These are phyloP conservation scores for Leucoraja ocellata DNA, from an alignment of 2,797 vertebrate species.

Conservation along the genomic window DNA sequence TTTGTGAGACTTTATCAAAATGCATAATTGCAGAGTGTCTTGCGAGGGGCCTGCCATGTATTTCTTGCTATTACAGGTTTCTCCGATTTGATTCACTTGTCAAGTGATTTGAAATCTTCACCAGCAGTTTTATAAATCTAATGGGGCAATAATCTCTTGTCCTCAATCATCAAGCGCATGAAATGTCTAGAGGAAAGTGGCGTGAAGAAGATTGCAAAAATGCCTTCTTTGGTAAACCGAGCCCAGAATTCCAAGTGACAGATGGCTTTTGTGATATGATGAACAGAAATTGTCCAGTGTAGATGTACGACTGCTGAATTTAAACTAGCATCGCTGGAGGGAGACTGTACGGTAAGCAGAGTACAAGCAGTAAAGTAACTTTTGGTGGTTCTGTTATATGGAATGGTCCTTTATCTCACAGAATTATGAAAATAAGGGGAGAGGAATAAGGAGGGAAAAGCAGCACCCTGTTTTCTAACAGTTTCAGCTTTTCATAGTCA, in stretches of 20 bases:
- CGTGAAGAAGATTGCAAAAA: constrained; percentile 25
- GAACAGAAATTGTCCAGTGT: neutral
- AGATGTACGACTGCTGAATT: constrained; percentile 6
- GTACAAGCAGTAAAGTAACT: neutral
- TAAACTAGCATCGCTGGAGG: neutral
- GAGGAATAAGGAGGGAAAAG: neutral
- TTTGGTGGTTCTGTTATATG: neutral
- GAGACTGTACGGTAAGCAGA: too few relatives aligned
- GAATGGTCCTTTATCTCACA: neutral
- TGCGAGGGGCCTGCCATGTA: neutral
- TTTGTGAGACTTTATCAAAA: neutral
- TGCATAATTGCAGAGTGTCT: neutral
- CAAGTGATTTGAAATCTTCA: neutral
- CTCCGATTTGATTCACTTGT: constrained; percentile 23
- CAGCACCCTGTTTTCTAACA: neutral
- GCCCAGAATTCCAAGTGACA: constrained; percentile 4
- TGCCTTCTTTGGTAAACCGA: constrained; percentile 22
- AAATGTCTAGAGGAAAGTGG: constrained; percentile 6
- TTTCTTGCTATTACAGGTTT: neutral
- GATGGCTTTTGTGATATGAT: constrained; percentile 6
- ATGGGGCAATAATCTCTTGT: constrained; percentile 18
- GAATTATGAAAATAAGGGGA: neutral
- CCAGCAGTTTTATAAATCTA: neutral
- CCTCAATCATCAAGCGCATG: neutral
- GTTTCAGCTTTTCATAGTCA: neutral